Evolutionary conservation across 2,797 vertebrate species (phyloP).

Genomic region (Philypnodon macrostomus): DNA sequence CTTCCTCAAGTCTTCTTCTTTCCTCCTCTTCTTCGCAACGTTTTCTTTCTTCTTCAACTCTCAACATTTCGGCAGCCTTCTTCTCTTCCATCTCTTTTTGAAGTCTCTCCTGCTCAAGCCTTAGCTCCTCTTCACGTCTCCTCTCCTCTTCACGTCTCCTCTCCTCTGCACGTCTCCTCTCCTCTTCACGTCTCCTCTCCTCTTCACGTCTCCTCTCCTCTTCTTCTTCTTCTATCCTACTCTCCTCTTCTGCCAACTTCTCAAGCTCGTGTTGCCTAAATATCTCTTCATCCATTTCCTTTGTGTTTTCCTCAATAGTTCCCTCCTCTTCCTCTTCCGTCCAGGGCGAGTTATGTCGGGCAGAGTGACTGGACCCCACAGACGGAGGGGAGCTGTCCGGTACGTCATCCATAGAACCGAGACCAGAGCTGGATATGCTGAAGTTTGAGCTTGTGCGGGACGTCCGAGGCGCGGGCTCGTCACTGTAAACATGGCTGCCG

Average conservation of each 20-base stretch:
- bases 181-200: neutral
- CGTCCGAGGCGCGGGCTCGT: conserved; percentile 70
- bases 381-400: conserved; percentile 61
- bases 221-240: conserved; percentile 17
- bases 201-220: conserved; percentile 20
- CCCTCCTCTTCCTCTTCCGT: conserved; percentile 54
- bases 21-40: neutral
- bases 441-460: conserved; percentile 75
- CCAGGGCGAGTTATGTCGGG: conserved; percentile 67
- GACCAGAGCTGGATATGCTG: conserved; percentile 78
- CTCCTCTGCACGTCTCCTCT: neutral
- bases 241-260: conserved; percentile 13
- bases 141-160: neutral
- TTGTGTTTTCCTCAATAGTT: conserved; percentile 23
- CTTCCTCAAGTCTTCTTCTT: conserved; percentile 5
- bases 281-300: neutral
- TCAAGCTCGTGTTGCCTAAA: conserved; percentile 8
- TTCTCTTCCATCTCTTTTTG: conserved; percentile 1
- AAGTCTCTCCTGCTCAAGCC: neutral
- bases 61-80: neutral
- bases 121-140: conserved; percentile 10
- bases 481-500: conserved; percentile 85
- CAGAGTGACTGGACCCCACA: conserved; percentile 71
- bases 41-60: conserved; percentile 2
- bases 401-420: conserved; percentile 76